These are phyloP conservation scores for Mya arenaria DNA, from an alignment of 1,140 invertebrate species.

Conservation along the genomic window DNA sequence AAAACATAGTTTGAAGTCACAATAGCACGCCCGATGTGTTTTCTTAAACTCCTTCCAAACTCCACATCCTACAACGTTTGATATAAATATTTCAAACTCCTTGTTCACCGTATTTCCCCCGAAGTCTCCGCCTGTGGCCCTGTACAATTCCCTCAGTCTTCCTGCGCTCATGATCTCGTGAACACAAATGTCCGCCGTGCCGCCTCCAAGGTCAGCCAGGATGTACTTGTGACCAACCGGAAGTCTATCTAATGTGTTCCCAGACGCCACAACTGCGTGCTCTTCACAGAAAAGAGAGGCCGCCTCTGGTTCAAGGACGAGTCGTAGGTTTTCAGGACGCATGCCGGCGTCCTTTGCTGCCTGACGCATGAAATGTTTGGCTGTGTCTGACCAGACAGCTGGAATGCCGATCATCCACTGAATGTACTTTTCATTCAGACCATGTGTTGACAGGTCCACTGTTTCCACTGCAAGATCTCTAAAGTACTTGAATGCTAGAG, in stretches of 20 bases:
- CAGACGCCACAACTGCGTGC: background rate
- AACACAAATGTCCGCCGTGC: slow-evolving; percentile 1
- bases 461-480: background rate
- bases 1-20: slow-evolving; percentile 3
- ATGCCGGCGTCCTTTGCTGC: slow-evolving; percentile 53
- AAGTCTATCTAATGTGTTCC: too few relatives aligned
- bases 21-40: background rate
- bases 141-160: background rate
- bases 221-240: slow-evolving; percentile 54
- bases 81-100: background rate
- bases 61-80: background rate
- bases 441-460: background rate
- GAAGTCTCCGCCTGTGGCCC: background rate
- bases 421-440: background rate
- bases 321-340: slow-evolving; percentile 6
- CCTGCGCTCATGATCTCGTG: background rate
- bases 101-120: slow-evolving; percentile 1
- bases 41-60: background rate
- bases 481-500: background rate
- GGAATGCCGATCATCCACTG: slow-evolving; percentile 50
- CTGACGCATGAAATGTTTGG: slow-evolving; percentile 46
- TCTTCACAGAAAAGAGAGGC: slow-evolving; percentile 54
- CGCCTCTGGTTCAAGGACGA: slow-evolving; percentile 58
- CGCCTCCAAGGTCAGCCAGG: slow-evolving; percentile 55
- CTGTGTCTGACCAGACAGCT: slow-evolving; percentile 44